Percentiles rank a stretch among this genome's conserved stretches.
phyloP scores from a whole-genome alignment of 2,113 vertebrate genomes.

The Mus pahari region DNA sequence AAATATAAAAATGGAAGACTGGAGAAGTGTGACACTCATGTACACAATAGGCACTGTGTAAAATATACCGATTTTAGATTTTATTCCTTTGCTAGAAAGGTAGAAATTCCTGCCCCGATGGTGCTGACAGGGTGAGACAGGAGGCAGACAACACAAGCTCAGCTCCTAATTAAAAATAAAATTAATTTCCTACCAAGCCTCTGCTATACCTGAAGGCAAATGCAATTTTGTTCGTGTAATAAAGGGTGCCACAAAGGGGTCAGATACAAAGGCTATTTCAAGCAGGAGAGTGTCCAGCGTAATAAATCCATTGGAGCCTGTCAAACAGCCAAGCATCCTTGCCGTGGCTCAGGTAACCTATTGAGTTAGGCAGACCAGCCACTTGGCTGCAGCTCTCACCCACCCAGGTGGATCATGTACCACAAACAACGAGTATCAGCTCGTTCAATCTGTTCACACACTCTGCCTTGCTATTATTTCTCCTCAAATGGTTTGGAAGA shows the following conservation, averaged over 20 bases:
- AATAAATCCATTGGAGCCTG: constrained; percentile 48
- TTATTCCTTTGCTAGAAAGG: constrained; percentile 38
- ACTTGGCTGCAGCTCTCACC: background rate
- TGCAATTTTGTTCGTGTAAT: constrained; percentile 70
- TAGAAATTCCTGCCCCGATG: constrained; percentile 44
- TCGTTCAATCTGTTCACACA: background rate
- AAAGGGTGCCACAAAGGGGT: constrained; percentile 43
- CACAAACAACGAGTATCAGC: constrained; percentile 12
- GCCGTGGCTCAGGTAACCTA: constrained; percentile 29
- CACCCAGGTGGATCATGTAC: background rate
- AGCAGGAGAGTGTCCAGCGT: constrained; percentile 37
- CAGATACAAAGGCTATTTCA: constrained; percentile 58
- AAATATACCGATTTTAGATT: constrained; percentile 44
- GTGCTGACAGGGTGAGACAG: constrained; percentile 59
- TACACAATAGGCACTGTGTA: constrained; percentile 48
- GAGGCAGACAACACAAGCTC: constrained; percentile 53
- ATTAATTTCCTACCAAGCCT: constrained; percentile 74
- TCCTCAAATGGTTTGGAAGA: constrained; percentile 15
- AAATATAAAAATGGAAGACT: constrained; percentile 56
- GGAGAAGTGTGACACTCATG: background rate
- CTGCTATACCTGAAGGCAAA: constrained; percentile 73
- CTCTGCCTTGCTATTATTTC: background rate
- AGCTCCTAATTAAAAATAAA: constrained; percentile 78
- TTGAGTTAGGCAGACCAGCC: background rate
- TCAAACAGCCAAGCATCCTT: background rate